These are phyloP conservation scores for Diadophis punctatus DNA, from an alignment of 2,113 vertebrate species.

Conservation along the genomic window DNA sequence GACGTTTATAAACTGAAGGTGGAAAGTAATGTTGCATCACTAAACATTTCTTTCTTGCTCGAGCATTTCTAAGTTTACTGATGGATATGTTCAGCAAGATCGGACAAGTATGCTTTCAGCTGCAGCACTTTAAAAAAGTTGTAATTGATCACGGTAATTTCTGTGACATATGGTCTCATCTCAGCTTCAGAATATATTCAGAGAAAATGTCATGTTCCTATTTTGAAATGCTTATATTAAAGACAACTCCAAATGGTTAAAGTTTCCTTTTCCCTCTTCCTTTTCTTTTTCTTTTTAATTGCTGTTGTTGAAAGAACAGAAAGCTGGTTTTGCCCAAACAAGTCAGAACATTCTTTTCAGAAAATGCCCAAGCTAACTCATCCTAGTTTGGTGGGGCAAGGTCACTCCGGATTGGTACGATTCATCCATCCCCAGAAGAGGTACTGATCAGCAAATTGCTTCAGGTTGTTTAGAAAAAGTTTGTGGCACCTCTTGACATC, in stretches of 20 bases:
- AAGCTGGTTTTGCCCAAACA: constrained; percentile 54
- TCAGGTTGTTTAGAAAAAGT: background rate
- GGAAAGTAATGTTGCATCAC: constrained; percentile 13
- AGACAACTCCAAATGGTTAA: constrained; percentile 16
- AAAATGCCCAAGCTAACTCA: constrained; percentile 23
- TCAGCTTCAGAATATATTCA: constrained; percentile 53
- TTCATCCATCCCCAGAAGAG: background rate
- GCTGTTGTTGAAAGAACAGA: constrained; percentile 4
- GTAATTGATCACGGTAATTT: constrained; percentile 49
- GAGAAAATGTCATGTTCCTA: constrained; percentile 31
- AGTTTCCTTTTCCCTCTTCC: constrained; percentile 19
- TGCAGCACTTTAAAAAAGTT: constrained; percentile 32
- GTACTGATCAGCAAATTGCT: background rate
- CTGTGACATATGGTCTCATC: constrained; percentile 47
- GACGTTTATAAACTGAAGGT: constrained; percentile 29
- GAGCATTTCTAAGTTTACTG: constrained; percentile 26
- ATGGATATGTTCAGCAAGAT: constrained; percentile 10
- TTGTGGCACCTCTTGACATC: background rate
- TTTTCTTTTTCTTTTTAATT: constrained; percentile 35
- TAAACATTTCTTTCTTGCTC: background rate
- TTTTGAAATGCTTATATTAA: constrained; percentile 53
- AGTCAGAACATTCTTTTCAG: constrained; percentile 43
- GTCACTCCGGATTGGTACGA: background rate
- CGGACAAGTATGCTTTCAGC: constrained; percentile 23
- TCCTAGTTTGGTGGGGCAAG: constrained; percentile 42